Base-by-base conservation (phyloP, 2,113 vertebrate species). In the Erythrolamprus reginae region DNA sequence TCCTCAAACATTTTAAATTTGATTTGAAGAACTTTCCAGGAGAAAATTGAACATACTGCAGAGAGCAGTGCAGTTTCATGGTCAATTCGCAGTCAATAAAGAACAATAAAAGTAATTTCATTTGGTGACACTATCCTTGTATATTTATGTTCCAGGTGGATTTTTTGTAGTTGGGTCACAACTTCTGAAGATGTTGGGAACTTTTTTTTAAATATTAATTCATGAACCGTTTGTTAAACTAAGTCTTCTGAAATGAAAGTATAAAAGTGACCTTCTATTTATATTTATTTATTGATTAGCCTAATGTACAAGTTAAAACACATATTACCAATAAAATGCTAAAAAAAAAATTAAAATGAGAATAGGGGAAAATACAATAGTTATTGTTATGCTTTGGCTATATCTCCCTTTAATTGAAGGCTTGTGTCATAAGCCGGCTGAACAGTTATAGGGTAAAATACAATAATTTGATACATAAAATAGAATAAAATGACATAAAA, bases 51-150 rank as follows among this genome's bases (percentile, higher is more conserved):
- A 95, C 95, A 90, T 53, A 92, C 88, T 94, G 86, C 90, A 92
- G 91, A 94, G 82, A 94, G 51, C 93, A 95, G 94, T 95, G 96
- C 93, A 94, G 92, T 95, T 97, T 95, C 94, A 94, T 95, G 95
- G 96, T 95, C 95, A 97, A 95, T 95, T 94, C 88, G 38, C 86
- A 93, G 93, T 83, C 92, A 94, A 91, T 95, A 94, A 96, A 96
- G 92, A 94, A 94, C 91, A 96, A 96, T 95, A 94, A 96, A 94
- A 90, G 91, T 93, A 96, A 96, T 97, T 96, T 94, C 77, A 94
- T 96, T 96, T 93, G 93, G 93, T 93, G 89, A 91, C 87, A 88
- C 88, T 93, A 94, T 94, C 90, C 94, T 92, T 93, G 55, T 95
- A 84, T 90, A 88, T 95, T 95, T 94, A 93, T 94, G 88, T 93